Conservation (phyloP, 2,113 vertebrate species). For the Zosterops pallidus region DNA sequence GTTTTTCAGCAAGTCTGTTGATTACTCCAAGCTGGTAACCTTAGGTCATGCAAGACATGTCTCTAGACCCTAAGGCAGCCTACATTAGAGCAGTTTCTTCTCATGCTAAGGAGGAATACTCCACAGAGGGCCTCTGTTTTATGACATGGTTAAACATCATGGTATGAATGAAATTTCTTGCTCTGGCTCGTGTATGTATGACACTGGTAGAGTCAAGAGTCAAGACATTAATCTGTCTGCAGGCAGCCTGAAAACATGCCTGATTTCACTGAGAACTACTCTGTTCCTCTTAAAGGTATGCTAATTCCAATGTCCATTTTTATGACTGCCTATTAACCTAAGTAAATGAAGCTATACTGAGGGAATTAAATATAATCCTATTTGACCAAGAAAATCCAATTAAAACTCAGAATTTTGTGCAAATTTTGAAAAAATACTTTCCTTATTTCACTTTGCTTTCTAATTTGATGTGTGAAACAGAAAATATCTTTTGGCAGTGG, state of each 20-base stretch:
- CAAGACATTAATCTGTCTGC: not conserved
- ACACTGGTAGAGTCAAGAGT: not conserved
- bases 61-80: not conserved
- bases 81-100: not conserved
- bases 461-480: not conserved
- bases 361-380: not conserved
- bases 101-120: not conserved
- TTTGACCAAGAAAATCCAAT: not conserved
- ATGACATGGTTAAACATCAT: fast-evolving
- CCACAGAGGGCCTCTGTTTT: not conserved
- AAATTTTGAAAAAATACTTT: not conserved
- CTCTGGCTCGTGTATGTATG: not conserved
- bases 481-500: not conserved
- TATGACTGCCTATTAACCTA: not conserved
- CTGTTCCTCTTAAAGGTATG: not conserved
- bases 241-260: not conserved
- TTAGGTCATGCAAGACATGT: not conserved
- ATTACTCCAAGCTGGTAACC: not conserved
- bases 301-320: not conserved
- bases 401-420: not conserved
- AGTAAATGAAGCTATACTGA: not conserved
- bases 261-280: not conserved
- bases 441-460: not conserved
- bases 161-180: not conserved
- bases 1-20: not conserved